Base-by-base conservation (phyloP, 2,797 vertebrate species). In the Gymnoscopelus braueri region DNA sequence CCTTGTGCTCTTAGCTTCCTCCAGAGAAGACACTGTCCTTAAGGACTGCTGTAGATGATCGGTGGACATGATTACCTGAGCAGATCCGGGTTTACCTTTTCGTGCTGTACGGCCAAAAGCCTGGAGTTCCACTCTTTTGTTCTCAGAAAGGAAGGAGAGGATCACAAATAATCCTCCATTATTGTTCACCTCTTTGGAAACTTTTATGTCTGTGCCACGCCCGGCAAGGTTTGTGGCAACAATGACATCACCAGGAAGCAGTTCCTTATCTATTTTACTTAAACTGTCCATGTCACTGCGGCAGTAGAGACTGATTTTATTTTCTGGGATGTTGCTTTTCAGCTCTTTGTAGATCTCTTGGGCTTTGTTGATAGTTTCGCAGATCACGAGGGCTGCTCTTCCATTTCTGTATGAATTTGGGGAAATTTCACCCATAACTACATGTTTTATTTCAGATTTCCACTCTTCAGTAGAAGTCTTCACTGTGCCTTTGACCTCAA, bases 161-260 rank as follows among this genome's bases (percentile, higher is more conserved):
- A 89, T 64, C 5, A 91, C 85, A 71, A 87, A 85, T n/a, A 90
- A 56, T 6, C 87, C 87, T 50, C 87, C 82, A 52, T 63, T 84
- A 0, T 62, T 53, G 53, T 81, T 88, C 23, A 90, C 87, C 44
- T 87, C 9, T 15, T 85, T 39, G 6, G 85, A 81, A 23, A 90
- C 83, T 56, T 84, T 81, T 4, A 91, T 79, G 70, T 91, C 64
- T 39, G 86, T 88, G 12, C 84, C 74, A 55, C 71, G 74, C 0
- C 84, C 81, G 65, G 71, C 14, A 39, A 85, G 72, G 44, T 91
- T 89, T 71, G 88, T 88, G 24, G 84, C 85, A 49, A 90, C 81
- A 66, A 86, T 83, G 0, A 89, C 82, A 65, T 72, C 81, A 14
- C 87, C 78, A 2, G 80, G 73, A 19, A 60, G 1, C 29, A 90